Percentiles rank a stretch among this genome's conserved stretches.
Conservation (phyloP, 2,888 invertebrate species). For the Allolobophora icterica region DNA sequence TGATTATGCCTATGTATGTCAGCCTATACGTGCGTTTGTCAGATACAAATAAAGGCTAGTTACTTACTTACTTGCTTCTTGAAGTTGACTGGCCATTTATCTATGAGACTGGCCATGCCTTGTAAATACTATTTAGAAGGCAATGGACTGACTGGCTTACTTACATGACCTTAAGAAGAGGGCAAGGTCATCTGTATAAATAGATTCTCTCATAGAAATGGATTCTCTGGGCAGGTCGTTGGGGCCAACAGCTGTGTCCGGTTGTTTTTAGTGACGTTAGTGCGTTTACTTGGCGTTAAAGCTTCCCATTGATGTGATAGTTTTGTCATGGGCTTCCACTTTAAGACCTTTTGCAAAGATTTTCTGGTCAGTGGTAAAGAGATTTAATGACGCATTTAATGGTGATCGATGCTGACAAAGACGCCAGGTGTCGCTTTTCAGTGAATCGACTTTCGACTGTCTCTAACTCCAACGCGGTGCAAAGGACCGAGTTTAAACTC, state of each 20-base stretch:
- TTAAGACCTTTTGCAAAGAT: not conserved
- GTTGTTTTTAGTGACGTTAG: not conserved
- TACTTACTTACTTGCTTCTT: too few species aligned
- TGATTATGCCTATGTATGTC: too few species aligned
- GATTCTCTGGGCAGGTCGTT: too few species aligned
- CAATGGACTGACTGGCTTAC: too few species aligned
- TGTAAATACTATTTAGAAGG: too few species aligned
- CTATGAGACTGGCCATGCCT: not conserved
- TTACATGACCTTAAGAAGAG: not conserved
- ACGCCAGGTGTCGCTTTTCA: not conserved
- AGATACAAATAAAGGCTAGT: too few species aligned
- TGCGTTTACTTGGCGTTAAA: not conserved
- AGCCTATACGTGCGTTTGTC: too few species aligned
- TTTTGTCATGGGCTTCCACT: not conserved
- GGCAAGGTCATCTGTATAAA: too few species aligned
- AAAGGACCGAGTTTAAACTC: not conserved
- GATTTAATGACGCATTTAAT: not conserved
- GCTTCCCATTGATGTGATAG: not conserved
- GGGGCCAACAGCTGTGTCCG: too few species aligned
- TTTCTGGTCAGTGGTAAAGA: not conserved
- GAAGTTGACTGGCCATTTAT: not conserved
- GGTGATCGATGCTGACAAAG: not conserved
- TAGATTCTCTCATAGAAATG: too few species aligned
- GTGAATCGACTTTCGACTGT: not conserved
- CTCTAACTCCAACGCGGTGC: too few species aligned